Conservation (phyloP, 2,797 vertebrate species). For the Falco columbarius region DNA sequence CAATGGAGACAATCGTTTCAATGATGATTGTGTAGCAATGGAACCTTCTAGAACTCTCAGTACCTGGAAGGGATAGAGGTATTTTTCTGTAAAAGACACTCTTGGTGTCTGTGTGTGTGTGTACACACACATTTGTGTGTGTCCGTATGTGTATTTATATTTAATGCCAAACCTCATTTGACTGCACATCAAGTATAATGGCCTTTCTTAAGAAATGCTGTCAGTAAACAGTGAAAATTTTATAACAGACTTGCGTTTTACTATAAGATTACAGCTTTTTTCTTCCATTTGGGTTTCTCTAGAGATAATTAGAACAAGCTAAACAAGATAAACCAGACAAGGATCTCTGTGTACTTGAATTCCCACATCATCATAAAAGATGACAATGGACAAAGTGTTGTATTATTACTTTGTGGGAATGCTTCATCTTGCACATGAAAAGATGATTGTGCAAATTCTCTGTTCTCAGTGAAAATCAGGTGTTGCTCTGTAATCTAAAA, state of each 20-base stretch:
- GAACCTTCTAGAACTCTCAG: background rate
- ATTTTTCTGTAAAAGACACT: background rate
- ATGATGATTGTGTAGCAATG: background rate
- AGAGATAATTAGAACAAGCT: background rate
- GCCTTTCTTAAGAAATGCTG: background rate
- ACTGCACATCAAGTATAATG: background rate
- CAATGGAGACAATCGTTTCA: background rate
- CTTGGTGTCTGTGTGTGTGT: background rate
- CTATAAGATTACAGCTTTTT: background rate
- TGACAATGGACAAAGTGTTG: background rate
- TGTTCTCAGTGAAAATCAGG: background rate
- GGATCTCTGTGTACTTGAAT: background rate
- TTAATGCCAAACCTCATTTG: background rate
- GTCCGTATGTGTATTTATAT: background rate
- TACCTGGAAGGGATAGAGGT: background rate
- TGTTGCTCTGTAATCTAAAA: background rate
- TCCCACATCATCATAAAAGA: background rate
- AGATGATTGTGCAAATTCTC: background rate
- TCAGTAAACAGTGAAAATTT: background rate
- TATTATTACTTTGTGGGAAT: background rate
- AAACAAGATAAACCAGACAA: background rate
- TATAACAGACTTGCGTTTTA: background rate
- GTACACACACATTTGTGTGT: no score
- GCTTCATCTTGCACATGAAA: background rate
- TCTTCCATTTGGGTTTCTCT: background rate